Evolutionary conservation across 2,888 invertebrate species (phyloP).

Genomic region (Eledona agricola): DNA sequence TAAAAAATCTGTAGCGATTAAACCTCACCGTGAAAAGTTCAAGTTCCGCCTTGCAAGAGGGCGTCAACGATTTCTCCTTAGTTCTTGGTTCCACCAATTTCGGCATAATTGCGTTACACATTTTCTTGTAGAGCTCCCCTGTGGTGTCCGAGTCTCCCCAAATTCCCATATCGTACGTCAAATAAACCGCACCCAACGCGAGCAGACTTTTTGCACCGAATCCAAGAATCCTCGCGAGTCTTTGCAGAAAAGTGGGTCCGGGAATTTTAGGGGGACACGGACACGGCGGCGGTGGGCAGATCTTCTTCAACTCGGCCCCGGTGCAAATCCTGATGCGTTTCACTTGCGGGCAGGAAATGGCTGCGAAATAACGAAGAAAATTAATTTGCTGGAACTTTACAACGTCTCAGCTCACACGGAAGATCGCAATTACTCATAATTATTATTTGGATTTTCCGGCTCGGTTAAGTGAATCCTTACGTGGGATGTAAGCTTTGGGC

Average conservation of each 20-base stretch:
- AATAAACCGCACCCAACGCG: slow-evolving; percentile 59
- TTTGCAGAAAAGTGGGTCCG: slow-evolving; percentile 6
- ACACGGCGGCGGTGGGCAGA: slow-evolving; percentile 56
- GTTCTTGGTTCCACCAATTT: slow-evolving; percentile 27
- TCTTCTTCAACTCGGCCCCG: slow-evolving; percentile 56
- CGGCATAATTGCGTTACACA: slow-evolving; percentile 43
- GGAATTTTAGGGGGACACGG: slow-evolving; percentile 48
- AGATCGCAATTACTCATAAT: slow-evolving; percentile 33
- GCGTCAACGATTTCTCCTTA: slow-evolving; percentile 44
- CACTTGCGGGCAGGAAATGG: slow-evolving; percentile 46
- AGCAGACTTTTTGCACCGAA: slow-evolving; percentile 58
- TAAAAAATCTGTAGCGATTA: too few relatives aligned
- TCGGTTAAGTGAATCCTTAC: slow-evolving; percentile 37
- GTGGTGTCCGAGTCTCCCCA: slow-evolving; percentile 62
- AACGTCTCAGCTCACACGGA: slow-evolving; percentile 32
- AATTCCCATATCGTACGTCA: slow-evolving; percentile 60
- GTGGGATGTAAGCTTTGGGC: slow-evolving; percentile 35
- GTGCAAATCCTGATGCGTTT: slow-evolving; percentile 60
- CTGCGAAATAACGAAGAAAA: slow-evolving; percentile 37
- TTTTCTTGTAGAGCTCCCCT: slow-evolving; percentile 56
- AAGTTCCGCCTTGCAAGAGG: slow-evolving; percentile 51
- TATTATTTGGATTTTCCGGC: slow-evolving; percentile 31
- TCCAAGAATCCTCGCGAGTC: slow-evolving; percentile 37
- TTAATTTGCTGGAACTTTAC: slow-evolving; percentile 18
- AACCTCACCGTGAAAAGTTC: slow-evolving; percentile 47